A percentile compares a stretch with the other conserved stretches of the same genome.
These are phyloP conservation scores for Aphaenogaster rudis DNA, from an alignment of 1,140 invertebrate genomes.

Conservation along the genomic window DNA sequence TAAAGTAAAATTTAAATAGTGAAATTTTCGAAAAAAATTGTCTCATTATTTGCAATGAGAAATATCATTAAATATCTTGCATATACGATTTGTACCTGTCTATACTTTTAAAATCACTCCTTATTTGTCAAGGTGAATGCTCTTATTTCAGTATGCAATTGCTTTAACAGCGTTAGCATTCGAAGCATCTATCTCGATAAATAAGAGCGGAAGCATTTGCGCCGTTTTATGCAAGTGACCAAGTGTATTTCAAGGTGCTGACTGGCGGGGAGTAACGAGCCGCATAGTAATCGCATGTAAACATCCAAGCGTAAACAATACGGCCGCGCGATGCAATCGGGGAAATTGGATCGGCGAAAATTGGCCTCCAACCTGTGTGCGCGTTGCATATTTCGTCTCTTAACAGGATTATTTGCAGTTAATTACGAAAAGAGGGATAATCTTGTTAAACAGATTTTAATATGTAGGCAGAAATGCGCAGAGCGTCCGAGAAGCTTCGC, in stretches of 20 bases:
- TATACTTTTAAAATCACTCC: not conserved
- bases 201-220: not conserved
- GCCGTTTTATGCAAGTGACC: not conserved
- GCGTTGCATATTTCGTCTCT: constrained; percentile 10
- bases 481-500: not conserved
- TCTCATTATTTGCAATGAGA: not conserved
- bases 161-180: not conserved
- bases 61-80: constrained; percentile 1
- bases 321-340: constrained; percentile 33
- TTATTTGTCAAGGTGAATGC: not conserved
- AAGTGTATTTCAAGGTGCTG: constrained; percentile 8
- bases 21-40: not conserved
- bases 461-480: too few species aligned
- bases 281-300: constrained; percentile 58
- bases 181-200: not conserved
- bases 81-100: not conserved
- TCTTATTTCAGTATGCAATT: not conserved
- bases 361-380: constrained; percentile 24
- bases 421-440: not conserved
- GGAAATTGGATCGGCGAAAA: constrained; percentile 63
- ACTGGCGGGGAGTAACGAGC: constrained; percentile 2
- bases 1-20: not conserved
- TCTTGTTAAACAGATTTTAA: not conserved
- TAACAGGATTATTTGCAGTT: constrained; percentile 46
- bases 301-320: constrained; percentile 56